Conservation (phyloP, 2,113 vertebrate genomes). For the Sceloporus undulatus region DNA sequence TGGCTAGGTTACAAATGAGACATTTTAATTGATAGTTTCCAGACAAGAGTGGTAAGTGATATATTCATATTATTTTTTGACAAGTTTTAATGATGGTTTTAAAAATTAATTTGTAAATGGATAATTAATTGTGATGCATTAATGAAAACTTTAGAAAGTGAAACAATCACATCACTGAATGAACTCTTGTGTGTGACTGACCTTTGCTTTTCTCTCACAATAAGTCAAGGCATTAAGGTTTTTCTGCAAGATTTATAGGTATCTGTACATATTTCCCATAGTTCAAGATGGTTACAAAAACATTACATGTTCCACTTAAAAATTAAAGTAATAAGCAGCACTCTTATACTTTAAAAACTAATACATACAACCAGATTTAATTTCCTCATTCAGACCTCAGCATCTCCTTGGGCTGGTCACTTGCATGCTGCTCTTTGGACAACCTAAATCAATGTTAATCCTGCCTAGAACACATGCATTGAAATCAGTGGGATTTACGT, state of each 20-base stretch:
- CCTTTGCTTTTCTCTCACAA: background rate
- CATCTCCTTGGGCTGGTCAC: background rate
- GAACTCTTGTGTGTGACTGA: background rate
- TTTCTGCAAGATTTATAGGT: background rate
- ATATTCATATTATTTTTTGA: background rate
- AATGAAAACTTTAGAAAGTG: slow-evolving; percentile 24
- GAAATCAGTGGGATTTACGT: too few relatives aligned
- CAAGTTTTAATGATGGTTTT: background rate
- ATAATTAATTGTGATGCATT: slow-evolving; percentile 20
- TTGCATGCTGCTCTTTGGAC: too few relatives aligned
- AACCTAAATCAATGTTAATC: background rate
- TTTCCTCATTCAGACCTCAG: background rate
- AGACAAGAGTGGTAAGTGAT: slow-evolving; percentile 30
- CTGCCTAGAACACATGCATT: too few relatives aligned
- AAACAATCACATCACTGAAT: slow-evolving; percentile 31
- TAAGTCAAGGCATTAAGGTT: background rate
- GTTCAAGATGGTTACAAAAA: background rate
- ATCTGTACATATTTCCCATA: background rate
- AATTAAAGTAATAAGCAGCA: background rate
- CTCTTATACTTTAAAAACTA: background rate
- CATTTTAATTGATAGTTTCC: slow-evolving; percentile 38
- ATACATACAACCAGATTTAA: background rate
- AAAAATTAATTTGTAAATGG: slow-evolving; percentile 26
- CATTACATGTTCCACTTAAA: background rate
- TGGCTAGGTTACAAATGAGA: slow-evolving; percentile 40